A percentile compares a stretch with the other conserved stretches of the same genome.
Conservation (phyloP, 2,113 vertebrate species). For the Erinaceus europaeus region DNA sequence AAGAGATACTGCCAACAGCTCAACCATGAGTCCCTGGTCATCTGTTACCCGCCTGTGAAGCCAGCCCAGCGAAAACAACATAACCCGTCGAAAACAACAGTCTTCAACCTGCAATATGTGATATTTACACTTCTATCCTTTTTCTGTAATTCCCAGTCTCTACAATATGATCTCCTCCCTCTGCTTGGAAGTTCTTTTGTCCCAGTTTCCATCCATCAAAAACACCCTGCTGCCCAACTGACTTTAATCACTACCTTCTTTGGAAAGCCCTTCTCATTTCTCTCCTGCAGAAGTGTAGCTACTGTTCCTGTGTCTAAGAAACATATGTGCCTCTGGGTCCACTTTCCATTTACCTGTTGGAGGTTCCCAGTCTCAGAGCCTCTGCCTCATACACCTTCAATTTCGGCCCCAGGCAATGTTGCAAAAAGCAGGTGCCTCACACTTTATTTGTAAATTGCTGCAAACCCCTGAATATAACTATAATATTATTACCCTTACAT, state of each 20-base stretch:
- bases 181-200: not conserved
- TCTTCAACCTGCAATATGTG: not conserved
- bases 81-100: not conserved
- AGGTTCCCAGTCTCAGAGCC: not conserved
- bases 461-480: not conserved
- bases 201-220: not conserved
- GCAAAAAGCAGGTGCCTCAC: not conserved
- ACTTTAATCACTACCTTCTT: not conserved
- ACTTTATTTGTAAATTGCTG: not conserved
- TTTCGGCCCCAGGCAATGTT: not conserved
- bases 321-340: not conserved
- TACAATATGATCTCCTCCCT: rapidly evolving
- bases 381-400: not conserved
- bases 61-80: too few species aligned
- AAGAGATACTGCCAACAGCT: too few species aligned
- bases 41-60: too few species aligned
- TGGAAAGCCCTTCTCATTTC: not conserved
- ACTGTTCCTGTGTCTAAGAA: not conserved
- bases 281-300: not conserved
- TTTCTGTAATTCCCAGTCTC: not conserved
- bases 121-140: not conserved
- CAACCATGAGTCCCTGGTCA: too few species aligned
- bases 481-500: not conserved
- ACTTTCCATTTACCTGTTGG: not conserved
- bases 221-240: not conserved